Percentiles rank a stretch among this genome's conserved stretches.
Evolutionary conservation across 1,140 invertebrate genomes (phyloP).

Genomic region (Colletes gigas): DNA sequence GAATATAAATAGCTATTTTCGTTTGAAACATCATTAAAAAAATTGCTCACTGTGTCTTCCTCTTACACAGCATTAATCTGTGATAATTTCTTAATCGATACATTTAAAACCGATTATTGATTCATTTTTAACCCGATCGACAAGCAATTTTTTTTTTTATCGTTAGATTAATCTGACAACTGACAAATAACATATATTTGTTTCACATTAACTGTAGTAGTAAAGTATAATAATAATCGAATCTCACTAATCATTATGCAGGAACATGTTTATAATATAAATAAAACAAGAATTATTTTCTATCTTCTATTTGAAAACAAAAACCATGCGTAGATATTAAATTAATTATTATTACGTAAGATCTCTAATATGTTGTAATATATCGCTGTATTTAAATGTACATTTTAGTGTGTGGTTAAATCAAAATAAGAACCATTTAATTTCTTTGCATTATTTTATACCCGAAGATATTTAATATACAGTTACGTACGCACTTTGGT

Average conservation of each 20-base stretch:
- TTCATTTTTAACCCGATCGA: slow-evolving; percentile 28
- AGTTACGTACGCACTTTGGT: background rate
- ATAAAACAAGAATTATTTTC: slow-evolving; percentile 23
- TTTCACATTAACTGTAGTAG: slow-evolving; percentile 13
- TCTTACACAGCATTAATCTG: slow-evolving; percentile 72
- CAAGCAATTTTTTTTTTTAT: slow-evolving; percentile 2
- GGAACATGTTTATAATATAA: background rate
- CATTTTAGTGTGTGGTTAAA: background rate
- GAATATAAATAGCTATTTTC: slow-evolving; percentile 51
- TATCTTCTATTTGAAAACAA: slow-evolving; percentile 30
- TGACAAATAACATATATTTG: slow-evolving; percentile 29
- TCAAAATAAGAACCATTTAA: background rate
- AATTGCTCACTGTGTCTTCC: slow-evolving; percentile 75
- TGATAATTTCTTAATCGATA: slow-evolving; percentile 69
- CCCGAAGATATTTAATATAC: background rate
- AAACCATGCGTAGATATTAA: background rate
- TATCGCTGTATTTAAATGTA: slow-evolving; percentile 5
- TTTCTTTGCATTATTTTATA: background rate
- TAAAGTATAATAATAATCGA: slow-evolving; percentile 20
- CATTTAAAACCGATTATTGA: background rate
- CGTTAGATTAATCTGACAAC: background rate
- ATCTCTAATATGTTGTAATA: background rate
- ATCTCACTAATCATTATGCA: background rate
- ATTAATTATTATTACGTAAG: slow-evolving; percentile 19
- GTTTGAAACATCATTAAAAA: slow-evolving; percentile 52